phyloP scores from a whole-genome alignment of 2,113 vertebrate genomes.

The Leptosomus discolor region DNA sequence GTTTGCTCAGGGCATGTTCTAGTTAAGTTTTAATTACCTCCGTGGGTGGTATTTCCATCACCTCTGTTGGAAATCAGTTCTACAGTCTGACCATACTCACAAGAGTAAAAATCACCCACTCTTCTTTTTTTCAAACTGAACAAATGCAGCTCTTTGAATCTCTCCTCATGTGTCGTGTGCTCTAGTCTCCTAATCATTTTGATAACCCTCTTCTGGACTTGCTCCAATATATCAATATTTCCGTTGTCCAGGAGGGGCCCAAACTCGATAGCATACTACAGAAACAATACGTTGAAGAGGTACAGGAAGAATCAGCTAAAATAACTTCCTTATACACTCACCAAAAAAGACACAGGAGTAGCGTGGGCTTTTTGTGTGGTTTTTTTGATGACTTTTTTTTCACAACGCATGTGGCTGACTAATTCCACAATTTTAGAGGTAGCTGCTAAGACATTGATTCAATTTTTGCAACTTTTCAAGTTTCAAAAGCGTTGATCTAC shows the following conservation, averaged over 20 bases:
- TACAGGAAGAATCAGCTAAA: background rate
- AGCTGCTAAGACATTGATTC: background rate
- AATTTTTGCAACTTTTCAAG: background rate
- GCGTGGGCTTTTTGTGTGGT: fast-evolving
- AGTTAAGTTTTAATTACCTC: background rate
- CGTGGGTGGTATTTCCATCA: background rate
- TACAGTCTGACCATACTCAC: background rate
- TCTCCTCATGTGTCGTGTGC: background rate
- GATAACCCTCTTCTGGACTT: background rate
- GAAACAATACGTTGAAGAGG: background rate
- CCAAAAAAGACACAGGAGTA: background rate
- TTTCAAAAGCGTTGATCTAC: background rate
- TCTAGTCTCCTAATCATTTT: background rate
- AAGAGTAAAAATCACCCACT: background rate
- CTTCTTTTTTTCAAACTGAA: background rate
- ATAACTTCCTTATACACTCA: background rate
- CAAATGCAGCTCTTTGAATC: background rate
- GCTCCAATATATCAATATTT: background rate
- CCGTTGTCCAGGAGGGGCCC: background rate
- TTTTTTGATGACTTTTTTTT: background rate
- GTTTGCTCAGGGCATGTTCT: background rate
- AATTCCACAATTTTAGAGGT: background rate
- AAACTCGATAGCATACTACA: background rate
- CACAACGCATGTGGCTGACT: background rate
- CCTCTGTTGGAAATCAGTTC: background rate